Evolutionary conservation across 2,888 invertebrate species (phyloP).

Genomic region (Phengaris alcon): DNA sequence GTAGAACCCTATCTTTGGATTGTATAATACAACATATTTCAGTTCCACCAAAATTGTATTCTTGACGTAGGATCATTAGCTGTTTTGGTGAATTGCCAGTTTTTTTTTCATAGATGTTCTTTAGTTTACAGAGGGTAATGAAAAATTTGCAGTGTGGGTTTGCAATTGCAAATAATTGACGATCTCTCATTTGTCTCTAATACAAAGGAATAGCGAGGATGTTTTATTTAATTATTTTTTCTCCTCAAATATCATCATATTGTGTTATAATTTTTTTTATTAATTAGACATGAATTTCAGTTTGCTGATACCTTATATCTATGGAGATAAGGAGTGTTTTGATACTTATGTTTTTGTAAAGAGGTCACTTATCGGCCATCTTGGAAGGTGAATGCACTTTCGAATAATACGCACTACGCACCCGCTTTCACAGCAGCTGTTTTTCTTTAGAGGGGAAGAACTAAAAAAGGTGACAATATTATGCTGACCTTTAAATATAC

Average conservation of each 20-base stretch:
- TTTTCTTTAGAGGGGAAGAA: slow-evolving; percentile 2
- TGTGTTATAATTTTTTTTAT: too few relatives aligned
- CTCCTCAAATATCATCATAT: too few relatives aligned
- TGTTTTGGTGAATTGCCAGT: not conserved
- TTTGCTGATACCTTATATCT: not conserved
- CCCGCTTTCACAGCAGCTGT: slow-evolving; percentile 29
- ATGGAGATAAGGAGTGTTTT: slow-evolving; percentile 23
- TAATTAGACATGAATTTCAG: not conserved
- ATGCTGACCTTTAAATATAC: not conserved
- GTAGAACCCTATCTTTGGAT: too few relatives aligned
- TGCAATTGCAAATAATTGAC: too few relatives aligned
- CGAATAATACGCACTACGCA: slow-evolving; percentile 31
- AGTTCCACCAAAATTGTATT: too few relatives aligned
- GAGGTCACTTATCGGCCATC: slow-evolving; percentile 36
- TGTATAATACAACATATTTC: too few relatives aligned
- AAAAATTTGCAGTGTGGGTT: too few relatives aligned
- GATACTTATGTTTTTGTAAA: slow-evolving; percentile 27
- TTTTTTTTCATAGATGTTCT: not conserved
- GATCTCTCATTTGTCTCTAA: too few relatives aligned
- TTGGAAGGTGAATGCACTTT: slow-evolving; percentile 37
- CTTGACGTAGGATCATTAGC: too few relatives aligned
- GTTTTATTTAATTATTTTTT: too few relatives aligned
- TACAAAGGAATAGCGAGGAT: too few relatives aligned
- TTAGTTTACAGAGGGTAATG: too few relatives aligned
- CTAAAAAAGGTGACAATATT: not conserved